phyloP scores from a whole-genome alignment of 2,888 invertebrate species.

The Eupithecia tripunctaria region DNA sequence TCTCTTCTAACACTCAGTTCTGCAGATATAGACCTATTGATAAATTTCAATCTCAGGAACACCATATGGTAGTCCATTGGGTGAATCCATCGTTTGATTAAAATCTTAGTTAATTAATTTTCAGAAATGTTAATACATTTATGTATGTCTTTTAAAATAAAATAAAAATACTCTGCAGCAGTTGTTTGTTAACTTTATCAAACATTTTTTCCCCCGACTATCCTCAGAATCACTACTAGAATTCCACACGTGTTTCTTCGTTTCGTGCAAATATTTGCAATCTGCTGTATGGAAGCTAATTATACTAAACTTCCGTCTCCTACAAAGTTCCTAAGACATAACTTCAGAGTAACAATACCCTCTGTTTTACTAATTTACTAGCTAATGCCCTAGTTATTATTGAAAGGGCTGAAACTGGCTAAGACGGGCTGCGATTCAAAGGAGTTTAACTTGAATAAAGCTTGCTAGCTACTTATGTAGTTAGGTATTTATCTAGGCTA shows the following conservation, averaged over 20 bases:
- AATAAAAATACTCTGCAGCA: background rate
- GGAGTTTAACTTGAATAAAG: background rate
- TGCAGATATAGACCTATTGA: background rate
- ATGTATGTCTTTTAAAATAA: no score
- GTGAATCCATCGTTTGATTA: background rate
- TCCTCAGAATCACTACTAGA: constrained; percentile 37
- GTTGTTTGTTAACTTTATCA: no score
- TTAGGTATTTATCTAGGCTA: background rate
- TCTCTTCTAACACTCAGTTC: no score
- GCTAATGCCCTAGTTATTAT: constrained; percentile 7
- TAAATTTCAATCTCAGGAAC: background rate
- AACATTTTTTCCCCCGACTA: constrained; percentile 18
- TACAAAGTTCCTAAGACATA: constrained; percentile 21
- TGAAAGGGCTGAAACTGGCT: background rate
- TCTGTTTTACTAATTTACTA: constrained; percentile 15
- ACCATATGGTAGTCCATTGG: background rate
- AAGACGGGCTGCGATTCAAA: background rate
- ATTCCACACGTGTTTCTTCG: constrained; percentile 40
- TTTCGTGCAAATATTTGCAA: constrained; percentile 43
- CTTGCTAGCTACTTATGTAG: background rate
- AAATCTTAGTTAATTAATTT: no score
- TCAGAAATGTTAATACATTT: no score
- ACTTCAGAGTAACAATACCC: constrained; percentile 11
- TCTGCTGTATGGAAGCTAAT: constrained; percentile 37
- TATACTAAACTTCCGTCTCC: constrained; percentile 22